Base-by-base conservation (phyloP, 2,888 invertebrate genomes). In the Cremastinae sp. region DNA sequence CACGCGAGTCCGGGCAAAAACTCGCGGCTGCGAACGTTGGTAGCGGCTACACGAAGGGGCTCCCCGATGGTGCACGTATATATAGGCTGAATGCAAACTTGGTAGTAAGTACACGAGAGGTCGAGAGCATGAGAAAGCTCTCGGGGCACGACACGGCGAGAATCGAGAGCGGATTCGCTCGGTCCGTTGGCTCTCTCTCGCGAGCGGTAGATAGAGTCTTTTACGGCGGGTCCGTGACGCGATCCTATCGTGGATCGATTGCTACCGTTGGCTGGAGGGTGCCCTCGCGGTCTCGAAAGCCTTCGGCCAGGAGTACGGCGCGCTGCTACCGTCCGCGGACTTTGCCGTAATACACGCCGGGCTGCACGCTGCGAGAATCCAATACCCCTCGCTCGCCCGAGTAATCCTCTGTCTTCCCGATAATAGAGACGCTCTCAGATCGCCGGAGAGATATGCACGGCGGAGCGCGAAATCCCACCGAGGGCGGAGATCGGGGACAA, bases 241-340 rank as follows among this genome's bases (percentile, higher is more conserved):
- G 84, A 83, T 81, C 68, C 77, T 80, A 82, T 83, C 80, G 71
- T 65, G 65, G 76, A 79, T 79, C 79, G 78, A 76, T 79, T 74
- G 80, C 84, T 80, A 83, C 79, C 56, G 65, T 45, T 59, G 45
- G 70, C 68, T 36, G 47, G 58, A 68, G 69, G 69, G 69, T 43
- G 51, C 69, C 69, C 69, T 59, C 28, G 28, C 34, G 59, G 56
- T 28, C 58, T 51, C 41, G 38, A 22, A 16, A 65, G 53, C 38
- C 64, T 38, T 34, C 41, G 47, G 28, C 43, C 54, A 45, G 59
- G 18, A 36, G 54, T 1, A 56, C 45, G 12, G 10, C 47, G 10
- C 68, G 54, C n/a, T 61, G 56, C 61, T 74, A 49, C 70, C 36
- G 70, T n/a, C n/a, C 47, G 59, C 65, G 58, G 58, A 49, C 74